Percentiles rank a stretch among this genome's conserved stretches.
These are phyloP conservation scores for Megaptera novaeangliae DNA, from an alignment of 2,113 vertebrate species.

Conservation along the genomic window DNA sequence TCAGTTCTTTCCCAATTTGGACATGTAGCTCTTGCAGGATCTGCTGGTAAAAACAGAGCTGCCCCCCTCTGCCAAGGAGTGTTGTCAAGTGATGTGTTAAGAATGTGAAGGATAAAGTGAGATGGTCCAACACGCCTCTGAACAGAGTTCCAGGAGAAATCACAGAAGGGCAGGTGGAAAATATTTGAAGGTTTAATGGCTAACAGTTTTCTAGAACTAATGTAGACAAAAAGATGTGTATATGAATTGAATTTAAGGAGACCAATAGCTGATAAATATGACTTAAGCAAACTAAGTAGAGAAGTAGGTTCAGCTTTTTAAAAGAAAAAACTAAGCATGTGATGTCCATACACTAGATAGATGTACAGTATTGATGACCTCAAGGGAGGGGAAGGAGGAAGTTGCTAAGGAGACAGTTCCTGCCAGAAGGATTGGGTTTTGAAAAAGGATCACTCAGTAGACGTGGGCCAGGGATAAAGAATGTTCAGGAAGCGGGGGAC, in stretches of 20 bases:
- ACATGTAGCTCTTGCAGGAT: constrained; percentile 18
- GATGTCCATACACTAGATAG: not conserved
- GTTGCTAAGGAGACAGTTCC: not conserved
- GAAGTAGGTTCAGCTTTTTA: not conserved
- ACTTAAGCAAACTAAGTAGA: not conserved
- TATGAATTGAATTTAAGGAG: not conserved
- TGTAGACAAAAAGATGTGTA: not conserved
- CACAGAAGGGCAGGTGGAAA: not conserved
- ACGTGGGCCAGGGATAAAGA: not conserved
- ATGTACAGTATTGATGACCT: not conserved
- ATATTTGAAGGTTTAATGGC: not conserved
- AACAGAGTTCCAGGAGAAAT: not conserved
- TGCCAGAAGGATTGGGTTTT: not conserved
- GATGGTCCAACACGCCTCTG: not conserved
- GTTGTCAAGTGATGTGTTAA: not conserved
- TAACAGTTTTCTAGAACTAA: not conserved
- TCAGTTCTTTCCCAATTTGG: constrained; percentile 55
- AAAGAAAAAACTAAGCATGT: not conserved
- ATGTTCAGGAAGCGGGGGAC: not conserved
- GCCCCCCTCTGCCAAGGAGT: not conserved
- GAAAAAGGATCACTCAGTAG: not conserved
- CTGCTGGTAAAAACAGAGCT: constrained; percentile 4
- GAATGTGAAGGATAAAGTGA: not conserved
- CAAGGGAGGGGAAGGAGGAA: not conserved
- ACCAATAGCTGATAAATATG: not conserved